A percentile compares a stretch with the other conserved stretches of the same genome.
Evolutionary conservation across 2,113 vertebrate species (phyloP).

Genomic region (Eulemur macaco): DNA sequence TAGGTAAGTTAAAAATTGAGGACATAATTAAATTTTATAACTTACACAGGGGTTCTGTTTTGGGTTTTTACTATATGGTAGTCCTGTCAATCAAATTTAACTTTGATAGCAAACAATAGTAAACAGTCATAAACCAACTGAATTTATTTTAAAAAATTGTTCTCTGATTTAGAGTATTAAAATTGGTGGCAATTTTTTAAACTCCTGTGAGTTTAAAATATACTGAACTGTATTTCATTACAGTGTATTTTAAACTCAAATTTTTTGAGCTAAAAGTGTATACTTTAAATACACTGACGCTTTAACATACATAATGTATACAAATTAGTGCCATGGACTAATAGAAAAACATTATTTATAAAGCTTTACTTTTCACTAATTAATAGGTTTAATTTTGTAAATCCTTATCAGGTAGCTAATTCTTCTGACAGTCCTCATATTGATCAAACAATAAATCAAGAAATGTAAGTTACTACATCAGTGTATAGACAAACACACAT

Average conservation of each 20-base stretch:
- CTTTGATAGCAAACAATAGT: neutral
- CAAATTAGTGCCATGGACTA: neutral
- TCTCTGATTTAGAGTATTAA: slow-evolving; percentile 25
- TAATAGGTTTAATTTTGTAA: slow-evolving; percentile 28
- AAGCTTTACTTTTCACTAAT: neutral
- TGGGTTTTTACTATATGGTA: neutral
- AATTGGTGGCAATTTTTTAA: neutral
- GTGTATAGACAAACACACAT: neutral
- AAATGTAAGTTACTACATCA: neutral
- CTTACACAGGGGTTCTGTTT: neutral
- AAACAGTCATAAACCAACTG: neutral
- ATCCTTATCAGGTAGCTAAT: neutral
- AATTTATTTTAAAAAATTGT: neutral
- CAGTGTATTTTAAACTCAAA: neutral
- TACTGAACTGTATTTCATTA: too few species aligned
- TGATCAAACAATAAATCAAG: slow-evolving; percentile 2
- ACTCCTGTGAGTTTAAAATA: neutral
- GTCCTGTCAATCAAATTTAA: neutral
- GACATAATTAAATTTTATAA: slow-evolving; percentile 20
- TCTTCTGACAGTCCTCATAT: neutral
- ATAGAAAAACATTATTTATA: neutral
- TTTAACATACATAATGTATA: neutral
- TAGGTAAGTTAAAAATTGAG: slow-evolving; percentile 87
- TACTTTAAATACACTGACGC: neutral
- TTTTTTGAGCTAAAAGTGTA: neutral